Evolutionary conservation across 1,140 invertebrate genomes (phyloP), one percentile per base, ranked within the genome.

Genomic region (Thaumetopoea pityocampa): DNA sequence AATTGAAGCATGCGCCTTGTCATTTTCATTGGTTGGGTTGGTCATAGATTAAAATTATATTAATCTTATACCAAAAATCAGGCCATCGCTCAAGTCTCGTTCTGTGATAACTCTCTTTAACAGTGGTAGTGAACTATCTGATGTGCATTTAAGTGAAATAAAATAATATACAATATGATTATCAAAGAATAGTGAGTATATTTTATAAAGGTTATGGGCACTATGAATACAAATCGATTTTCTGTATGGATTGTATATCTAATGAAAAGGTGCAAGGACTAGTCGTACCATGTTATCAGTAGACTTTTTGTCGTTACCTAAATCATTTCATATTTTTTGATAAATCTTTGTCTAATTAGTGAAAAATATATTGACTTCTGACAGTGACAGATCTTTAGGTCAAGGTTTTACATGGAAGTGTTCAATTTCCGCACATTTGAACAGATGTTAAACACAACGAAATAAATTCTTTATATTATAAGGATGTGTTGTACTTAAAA

Each of bases 141-240:
- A 83, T 83, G 76, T 83, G 79, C 72, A 78, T 80, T 63, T 83
- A 79, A 79, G 76, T 80, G 70, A 67, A 67, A 60, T 53, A 70
- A 65, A 67, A 50, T 71, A 71, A 63, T 60, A 63, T 46, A 67
- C 73, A 77, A 72, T 49, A 83, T 83, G 79, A 72, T 79, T 72
- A 83, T 83, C 58, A 83, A 83, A 77, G 79, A 80, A 83, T 83
- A 74, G 79, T 79, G 56, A 83, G 79, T 83, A 69, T 59, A 49
- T 38, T 27, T 26, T 42, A 37, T 44, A 48, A 63, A 77, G 74
- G 74, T 82, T 77, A 73, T 66, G 67, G 57, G 49, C 51, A 43
- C 67, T 64, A 62, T 46, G 51, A 65, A 69, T 67, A 69, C 62
- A 58, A 74, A 83, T 83, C 76, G 79, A 83, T 82, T 77, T 82